These are phyloP conservation scores for Carlito syrichta DNA, from an alignment of 2,113 vertebrate genomes.

Conservation along the genomic window DNA sequence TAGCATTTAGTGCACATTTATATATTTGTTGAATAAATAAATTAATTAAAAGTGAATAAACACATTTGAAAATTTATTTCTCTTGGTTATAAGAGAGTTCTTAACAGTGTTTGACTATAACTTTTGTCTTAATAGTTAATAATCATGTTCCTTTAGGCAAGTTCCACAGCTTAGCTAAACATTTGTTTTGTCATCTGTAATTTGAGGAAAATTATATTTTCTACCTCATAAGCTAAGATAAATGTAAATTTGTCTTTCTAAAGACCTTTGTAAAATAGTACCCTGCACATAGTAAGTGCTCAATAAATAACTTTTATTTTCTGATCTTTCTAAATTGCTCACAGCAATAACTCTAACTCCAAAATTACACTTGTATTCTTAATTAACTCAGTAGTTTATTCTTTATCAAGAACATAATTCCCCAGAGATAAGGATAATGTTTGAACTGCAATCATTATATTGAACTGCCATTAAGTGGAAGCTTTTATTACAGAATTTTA, in stretches of 20 bases:
- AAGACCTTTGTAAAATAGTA: neutral
- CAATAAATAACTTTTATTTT: neutral
- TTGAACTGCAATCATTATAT: neutral
- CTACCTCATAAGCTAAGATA: neutral
- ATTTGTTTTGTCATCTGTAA: neutral
- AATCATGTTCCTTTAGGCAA: neutral
- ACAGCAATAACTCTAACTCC: neutral
- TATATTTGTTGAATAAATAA: neutral
- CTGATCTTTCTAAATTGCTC: neutral
- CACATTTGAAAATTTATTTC: neutral
- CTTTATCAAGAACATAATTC: neutral
- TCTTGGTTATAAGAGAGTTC: neutral
- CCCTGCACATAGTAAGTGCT: neutral
- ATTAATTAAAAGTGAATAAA: neutral
- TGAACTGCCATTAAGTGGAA: neutral
- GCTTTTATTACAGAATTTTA: constrained; percentile 58
- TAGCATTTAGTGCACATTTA: neutral
- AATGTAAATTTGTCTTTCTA: neutral
- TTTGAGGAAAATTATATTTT: neutral
- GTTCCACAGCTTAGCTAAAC: neutral
- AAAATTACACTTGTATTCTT: constrained; percentile 5
- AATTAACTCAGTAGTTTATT: constrained; percentile 17
- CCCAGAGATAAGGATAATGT: neutral
- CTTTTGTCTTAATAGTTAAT: neutral
- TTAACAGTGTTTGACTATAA: neutral